Percentiles rank a stretch among this genome's conserved stretches.
Conservation (phyloP, 1,140 invertebrate genomes). For the Calosoma granatense region DNA sequence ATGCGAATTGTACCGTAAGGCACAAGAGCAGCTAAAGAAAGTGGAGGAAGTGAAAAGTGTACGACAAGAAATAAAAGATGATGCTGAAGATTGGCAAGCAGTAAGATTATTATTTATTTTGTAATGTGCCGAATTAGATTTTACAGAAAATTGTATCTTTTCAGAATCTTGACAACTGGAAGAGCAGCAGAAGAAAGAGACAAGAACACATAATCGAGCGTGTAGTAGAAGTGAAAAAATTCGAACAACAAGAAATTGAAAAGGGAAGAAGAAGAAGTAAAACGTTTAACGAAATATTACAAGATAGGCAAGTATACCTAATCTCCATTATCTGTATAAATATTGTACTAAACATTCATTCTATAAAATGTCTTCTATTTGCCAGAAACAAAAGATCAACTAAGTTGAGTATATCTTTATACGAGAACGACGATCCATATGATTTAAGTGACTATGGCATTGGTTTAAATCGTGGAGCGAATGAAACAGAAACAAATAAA, state of each 20-base stretch:
- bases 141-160: not conserved
- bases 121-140: not conserved
- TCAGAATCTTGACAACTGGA: constrained; percentile 86
- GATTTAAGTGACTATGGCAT: constrained; percentile 75
- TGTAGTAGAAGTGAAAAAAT: constrained; percentile 78
- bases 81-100: constrained; percentile 87
- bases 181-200: constrained; percentile 78
- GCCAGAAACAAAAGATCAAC: constrained; percentile 37
- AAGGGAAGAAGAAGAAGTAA: constrained; percentile 65
- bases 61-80: constrained; percentile 61
- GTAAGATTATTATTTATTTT: constrained; percentile 44
- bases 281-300: constrained; percentile 90
- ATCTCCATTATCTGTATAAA: not conserved
- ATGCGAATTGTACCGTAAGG: constrained; percentile 71
- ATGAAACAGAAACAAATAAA: constrained; percentile 48
- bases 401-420: constrained; percentile 42
- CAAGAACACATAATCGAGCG: constrained; percentile 83
- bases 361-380: constrained; percentile 4
- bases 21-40: constrained; percentile 74
- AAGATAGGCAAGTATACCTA: constrained; percentile 65
- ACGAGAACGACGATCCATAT: constrained; percentile 65
- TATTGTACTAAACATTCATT: not conserved
- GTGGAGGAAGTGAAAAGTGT: constrained; percentile 74
- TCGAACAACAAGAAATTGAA: constrained; percentile 67
- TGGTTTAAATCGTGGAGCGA: constrained; percentile 62